Evolutionary conservation across 53 echinoderm and acorn worm species (phyloP).

Genomic region (Temnopleurus reevesii): DNA sequence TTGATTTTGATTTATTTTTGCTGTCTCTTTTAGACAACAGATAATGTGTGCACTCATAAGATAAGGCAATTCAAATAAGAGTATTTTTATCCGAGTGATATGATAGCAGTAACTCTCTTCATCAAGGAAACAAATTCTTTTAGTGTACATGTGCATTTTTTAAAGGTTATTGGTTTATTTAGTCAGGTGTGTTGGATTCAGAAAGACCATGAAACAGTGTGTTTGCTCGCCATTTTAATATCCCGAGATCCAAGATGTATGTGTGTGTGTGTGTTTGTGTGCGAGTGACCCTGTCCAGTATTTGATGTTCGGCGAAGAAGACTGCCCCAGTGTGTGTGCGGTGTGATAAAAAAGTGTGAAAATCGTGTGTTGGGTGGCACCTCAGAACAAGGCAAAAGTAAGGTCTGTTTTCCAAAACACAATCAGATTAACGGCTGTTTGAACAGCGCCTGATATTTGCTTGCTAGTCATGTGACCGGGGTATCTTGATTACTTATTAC

Average conservation of each 20-base stretch:
- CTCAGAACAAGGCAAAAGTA: slow-evolving; percentile 47
- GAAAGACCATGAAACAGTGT: not conserved
- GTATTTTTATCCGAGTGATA: not conserved
- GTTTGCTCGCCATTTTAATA: slow-evolving; percentile 29
- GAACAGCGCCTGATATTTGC: slow-evolving; percentile 50
- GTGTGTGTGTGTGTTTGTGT: slow-evolving; percentile 25
- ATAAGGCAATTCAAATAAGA: no score
- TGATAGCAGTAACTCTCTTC: not conserved
- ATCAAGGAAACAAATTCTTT: not conserved
- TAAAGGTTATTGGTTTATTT: slow-evolving; percentile 48
- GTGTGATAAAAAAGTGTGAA: slow-evolving; percentile 62
- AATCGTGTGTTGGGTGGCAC: slow-evolving; percentile 64
- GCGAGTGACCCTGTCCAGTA: slow-evolving; percentile 49
- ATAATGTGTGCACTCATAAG: no score
- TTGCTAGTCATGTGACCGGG: slow-evolving; percentile 55
- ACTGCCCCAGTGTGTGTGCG: slow-evolving; percentile 6
- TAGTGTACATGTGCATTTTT: not conserved
- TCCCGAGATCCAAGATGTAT: not conserved
- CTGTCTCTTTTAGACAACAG: no score
- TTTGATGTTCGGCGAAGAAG: slow-evolving; percentile 39
- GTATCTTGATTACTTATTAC: slow-evolving; percentile 55
- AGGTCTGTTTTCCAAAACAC: slow-evolving; percentile 51
- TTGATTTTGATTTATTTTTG: no score
- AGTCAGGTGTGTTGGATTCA: slow-evolving; percentile 51
- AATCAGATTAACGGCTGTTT: slow-evolving; percentile 62